These are phyloP conservation scores for Chionodraco myersi DNA, from an alignment of 2,113 vertebrate species.

Conservation along the genomic window DNA sequence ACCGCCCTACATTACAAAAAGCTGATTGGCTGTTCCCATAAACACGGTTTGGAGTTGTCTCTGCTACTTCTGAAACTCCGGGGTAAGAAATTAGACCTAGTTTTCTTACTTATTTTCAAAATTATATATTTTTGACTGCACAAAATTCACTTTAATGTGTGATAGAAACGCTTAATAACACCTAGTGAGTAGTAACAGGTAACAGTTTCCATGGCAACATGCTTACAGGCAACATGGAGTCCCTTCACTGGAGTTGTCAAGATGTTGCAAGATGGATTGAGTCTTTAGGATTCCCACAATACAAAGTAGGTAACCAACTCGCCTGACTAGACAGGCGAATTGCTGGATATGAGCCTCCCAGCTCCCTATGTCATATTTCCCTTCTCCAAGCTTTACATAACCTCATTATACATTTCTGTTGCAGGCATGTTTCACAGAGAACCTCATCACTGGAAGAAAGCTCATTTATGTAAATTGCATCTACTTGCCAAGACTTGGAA, in stretches of 20 bases:
- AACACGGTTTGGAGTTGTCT: background rate
- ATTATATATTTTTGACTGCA: background rate
- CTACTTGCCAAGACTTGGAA: slow-evolving; percentile 87
- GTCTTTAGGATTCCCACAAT: slow-evolving; percentile 80
- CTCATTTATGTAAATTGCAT: slow-evolving; percentile 87
- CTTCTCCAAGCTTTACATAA: background rate
- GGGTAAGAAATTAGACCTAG: background rate
- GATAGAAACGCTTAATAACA: background rate
- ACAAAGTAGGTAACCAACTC: slow-evolving; percentile 68
- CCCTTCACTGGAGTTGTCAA: slow-evolving; percentile 77
- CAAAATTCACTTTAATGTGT: background rate
- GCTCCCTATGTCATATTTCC: background rate
- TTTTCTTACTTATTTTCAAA: background rate
- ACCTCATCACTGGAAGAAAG: slow-evolving; percentile 88
- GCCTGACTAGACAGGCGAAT: no score
- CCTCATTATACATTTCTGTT: slow-evolving; percentile 18
- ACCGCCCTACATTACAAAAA: slow-evolving; percentile 44
- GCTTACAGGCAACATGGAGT: slow-evolving; percentile 70
- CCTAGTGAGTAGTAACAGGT: background rate
- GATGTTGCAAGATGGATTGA: slow-evolving; percentile 82
- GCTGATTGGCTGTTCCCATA: slow-evolving; percentile 55
- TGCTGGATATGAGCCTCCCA: background rate
- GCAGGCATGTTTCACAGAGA: slow-evolving; percentile 91
- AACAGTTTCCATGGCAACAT: slow-evolving; percentile 76
- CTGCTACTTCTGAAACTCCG: background rate